Evolutionary conservation across 2,797 vertebrate genomes (phyloP).

Genomic region (Pangasius larnaudii): DNA sequence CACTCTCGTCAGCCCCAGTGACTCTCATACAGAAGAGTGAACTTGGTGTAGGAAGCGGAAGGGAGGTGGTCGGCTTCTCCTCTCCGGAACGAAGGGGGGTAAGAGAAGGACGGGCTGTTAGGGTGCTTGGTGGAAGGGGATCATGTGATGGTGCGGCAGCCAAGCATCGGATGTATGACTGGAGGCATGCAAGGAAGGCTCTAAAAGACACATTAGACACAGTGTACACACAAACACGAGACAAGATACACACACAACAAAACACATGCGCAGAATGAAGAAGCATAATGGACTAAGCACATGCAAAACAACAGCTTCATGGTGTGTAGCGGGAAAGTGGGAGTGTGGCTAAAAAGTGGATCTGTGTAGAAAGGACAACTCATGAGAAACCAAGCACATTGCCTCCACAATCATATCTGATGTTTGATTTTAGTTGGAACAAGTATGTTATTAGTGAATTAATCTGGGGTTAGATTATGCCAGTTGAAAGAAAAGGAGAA

Average conservation of each 20-base stretch:
- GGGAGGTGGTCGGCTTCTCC: slow-evolving; percentile 65
- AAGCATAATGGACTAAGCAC: not conserved
- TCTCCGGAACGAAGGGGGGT: slow-evolving; percentile 57
- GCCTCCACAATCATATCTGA: not conserved
- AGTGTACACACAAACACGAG: slow-evolving; percentile 35
- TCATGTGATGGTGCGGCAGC: slow-evolving; percentile 58
- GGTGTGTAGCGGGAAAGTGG: not conserved
- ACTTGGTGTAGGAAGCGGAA: slow-evolving; percentile 57
- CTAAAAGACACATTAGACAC: slow-evolving; percentile 67
- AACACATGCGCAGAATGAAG: slow-evolving; percentile 25
- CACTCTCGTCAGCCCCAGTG: slow-evolving; percentile 31
- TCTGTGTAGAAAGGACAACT: not conserved
- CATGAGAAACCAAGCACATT: not conserved
- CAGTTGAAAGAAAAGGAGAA: not conserved
- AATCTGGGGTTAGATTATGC: not conserved
- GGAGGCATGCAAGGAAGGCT: slow-evolving; percentile 75
- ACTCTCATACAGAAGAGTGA: slow-evolving; percentile 28
- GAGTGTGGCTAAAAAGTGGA: not conserved
- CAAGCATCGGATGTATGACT: slow-evolving; percentile 65
- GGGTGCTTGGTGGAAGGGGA: slow-evolving; percentile 52
- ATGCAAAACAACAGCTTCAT: not conserved
- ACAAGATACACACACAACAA: slow-evolving; percentile 27
- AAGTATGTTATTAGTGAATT: not conserved
- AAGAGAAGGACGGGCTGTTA: slow-evolving; percentile 54
- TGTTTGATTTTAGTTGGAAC: not conserved